Percentiles rank a stretch among this genome's conserved stretches.
Conservation (phyloP, 2,797 vertebrate genomes). For the Alosa sapidissima region DNA sequence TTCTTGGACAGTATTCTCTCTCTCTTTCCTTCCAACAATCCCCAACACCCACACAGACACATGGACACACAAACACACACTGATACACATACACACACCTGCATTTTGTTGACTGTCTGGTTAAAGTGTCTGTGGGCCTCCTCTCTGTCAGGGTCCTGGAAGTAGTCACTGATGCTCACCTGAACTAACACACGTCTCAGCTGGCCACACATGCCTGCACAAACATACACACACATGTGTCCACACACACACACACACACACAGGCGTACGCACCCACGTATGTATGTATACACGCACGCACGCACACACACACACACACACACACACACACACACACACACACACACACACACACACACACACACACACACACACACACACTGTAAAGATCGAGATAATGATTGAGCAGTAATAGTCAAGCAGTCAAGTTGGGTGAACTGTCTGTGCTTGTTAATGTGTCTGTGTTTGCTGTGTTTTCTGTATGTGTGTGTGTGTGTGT, state of each 20-base stretch:
- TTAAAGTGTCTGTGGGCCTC: constrained; percentile 86
- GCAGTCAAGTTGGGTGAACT: neutral
- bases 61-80: constrained; percentile 41
- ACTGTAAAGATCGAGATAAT: neutral
- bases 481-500: constrained; percentile 6
- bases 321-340: constrained; percentile 13
- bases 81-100: constrained; percentile 66
- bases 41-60: neutral
- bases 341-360: constrained; percentile 81
- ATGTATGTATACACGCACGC: constrained; percentile 57
- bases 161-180: constrained; percentile 82
- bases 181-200: constrained; percentile 83
- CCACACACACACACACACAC: neutral
- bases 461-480: neutral
- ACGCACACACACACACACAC: neutral
- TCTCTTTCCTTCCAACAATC: constrained; percentile 9
- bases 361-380: constrained; percentile 33
- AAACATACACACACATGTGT: neutral
- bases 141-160: constrained; percentile 81
- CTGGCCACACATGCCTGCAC: constrained; percentile 72
- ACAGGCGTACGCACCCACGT: too few relatives aligned
- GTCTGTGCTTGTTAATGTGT: constrained; percentile 16
- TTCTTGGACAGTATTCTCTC: neutral
- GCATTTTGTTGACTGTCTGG: constrained; percentile 85
- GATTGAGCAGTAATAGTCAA: neutral